A percentile compares a stretch with the other conserved stretches of the same genome.
These are phyloP conservation scores for Drosophila emarginata DNA, from an alignment of 2,888 invertebrate genomes.

Conservation along the genomic window DNA sequence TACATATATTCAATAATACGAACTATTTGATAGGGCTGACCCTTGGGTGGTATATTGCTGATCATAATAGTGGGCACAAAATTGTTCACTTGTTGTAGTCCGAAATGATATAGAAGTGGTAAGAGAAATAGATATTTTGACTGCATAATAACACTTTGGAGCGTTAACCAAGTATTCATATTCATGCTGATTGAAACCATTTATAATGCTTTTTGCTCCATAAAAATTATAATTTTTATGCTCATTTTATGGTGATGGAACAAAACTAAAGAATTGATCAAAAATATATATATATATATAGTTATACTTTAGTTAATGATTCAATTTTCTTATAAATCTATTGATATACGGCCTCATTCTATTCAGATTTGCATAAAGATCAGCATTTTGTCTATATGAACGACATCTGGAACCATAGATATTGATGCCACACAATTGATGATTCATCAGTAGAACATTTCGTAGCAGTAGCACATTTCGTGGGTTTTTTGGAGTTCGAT, in stretches of 20 bases:
- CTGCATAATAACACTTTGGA: conserved; percentile 4
- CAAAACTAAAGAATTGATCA: no score
- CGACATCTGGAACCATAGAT: conserved; percentile 26
- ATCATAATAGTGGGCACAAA: conserved; percentile 3
- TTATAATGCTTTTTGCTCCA: not conserved
- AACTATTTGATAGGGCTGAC: conserved; percentile 39
- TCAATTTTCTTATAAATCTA: not conserved
- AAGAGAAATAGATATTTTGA: conserved; percentile 3
- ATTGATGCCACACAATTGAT: conserved; percentile 27
- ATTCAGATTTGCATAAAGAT: conserved; percentile 20
- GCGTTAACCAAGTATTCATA: not conserved
- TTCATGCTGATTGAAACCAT: not conserved
- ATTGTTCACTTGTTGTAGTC: no score
- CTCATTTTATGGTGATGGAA: no score
- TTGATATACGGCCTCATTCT: conserved; percentile 8
- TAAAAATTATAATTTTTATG: not conserved
- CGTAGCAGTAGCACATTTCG: conserved; percentile 26
- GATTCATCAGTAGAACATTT: conserved; percentile 17
- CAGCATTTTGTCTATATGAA: conserved; percentile 12
- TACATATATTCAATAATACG: conserved; percentile 45
- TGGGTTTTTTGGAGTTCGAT: conserved; percentile 4
- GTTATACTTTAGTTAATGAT: no score
- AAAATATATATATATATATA: no score
- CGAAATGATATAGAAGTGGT: not conserved
- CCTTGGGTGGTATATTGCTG: conserved; percentile 13